A percentile compares a stretch with the other conserved stretches of the same genome.
phyloP scores from a whole-genome alignment of 2,113 vertebrate species.

The Sprattus sprattus region DNA sequence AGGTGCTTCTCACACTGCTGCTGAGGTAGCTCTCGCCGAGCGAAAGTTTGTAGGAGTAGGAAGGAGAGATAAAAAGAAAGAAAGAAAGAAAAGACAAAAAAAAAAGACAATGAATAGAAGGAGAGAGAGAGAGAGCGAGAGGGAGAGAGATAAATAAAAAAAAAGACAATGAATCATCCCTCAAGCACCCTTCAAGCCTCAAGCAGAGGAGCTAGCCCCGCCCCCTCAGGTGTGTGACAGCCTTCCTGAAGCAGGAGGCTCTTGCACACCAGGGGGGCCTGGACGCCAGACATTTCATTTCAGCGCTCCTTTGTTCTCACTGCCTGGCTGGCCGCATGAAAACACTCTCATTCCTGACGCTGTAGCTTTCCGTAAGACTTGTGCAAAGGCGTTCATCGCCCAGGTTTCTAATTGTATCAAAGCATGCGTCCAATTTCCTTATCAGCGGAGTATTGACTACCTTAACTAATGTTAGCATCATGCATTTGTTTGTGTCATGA shows the following conservation, averaged over 20 bases:
- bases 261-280: background rate
- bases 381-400: background rate
- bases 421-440: background rate
- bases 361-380: background rate
- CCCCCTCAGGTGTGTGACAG: background rate
- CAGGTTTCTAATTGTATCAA: background rate
- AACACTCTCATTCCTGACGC: background rate
- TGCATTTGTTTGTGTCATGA: background rate
- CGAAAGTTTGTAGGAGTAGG: background rate
- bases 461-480: background rate
- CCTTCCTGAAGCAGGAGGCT: background rate
- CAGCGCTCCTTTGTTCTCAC: background rate
- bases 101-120: background rate
- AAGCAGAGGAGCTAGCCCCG: background rate
- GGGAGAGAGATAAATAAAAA: background rate
- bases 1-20: background rate
- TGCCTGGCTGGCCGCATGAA: background rate
- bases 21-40: background rate
- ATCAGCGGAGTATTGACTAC: background rate
- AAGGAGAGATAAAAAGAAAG: background rate
- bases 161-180: background rate
- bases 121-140: no score
- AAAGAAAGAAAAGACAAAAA: background rate
- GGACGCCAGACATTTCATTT: background rate
- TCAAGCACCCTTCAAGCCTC: background rate